These are phyloP conservation scores for Stichodactyla mertensii DNA, from an alignment of 64 coral and sea anemone genomes.

Conservation along the genomic window DNA sequence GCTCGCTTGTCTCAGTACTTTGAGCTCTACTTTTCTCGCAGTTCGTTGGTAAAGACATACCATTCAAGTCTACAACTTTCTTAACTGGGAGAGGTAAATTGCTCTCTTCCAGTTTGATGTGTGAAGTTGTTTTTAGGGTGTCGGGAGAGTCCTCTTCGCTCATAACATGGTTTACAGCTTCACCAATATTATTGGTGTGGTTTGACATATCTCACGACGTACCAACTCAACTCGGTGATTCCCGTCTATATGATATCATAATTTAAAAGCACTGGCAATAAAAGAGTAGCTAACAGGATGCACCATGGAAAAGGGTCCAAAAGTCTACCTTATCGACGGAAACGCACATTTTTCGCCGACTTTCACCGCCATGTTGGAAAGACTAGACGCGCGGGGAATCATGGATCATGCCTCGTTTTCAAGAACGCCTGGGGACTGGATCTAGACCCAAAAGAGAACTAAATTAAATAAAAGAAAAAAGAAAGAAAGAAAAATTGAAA, in stretches of 20 bases:
- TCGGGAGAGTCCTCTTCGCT: not conserved
- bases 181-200: not conserved
- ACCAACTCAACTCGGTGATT: not conserved
- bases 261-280: not conserved
- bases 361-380: conserved; percentile 29
- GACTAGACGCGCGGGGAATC: not conserved
- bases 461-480: not conserved
- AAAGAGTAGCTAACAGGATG: not conserved
- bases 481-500: not conserved
- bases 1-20: not conserved
- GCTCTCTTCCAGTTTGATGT: not conserved
- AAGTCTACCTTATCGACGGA: not conserved
- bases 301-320: not conserved
- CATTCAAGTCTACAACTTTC: conserved; percentile 21
- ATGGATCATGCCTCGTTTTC: conserved; percentile 21
- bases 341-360: conserved; percentile 18
- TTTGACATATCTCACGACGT: not conserved
- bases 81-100: conserved; percentile 6
- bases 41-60: conserved; percentile 16
- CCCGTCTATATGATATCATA: not conserved
- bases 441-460: not conserved
- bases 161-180: not conserved
- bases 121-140: not conserved
- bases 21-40: not conserved
- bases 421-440: not conserved